Base-by-base conservation (phyloP, 2,888 invertebrate species). In the Ormyrus rosae region DNA sequence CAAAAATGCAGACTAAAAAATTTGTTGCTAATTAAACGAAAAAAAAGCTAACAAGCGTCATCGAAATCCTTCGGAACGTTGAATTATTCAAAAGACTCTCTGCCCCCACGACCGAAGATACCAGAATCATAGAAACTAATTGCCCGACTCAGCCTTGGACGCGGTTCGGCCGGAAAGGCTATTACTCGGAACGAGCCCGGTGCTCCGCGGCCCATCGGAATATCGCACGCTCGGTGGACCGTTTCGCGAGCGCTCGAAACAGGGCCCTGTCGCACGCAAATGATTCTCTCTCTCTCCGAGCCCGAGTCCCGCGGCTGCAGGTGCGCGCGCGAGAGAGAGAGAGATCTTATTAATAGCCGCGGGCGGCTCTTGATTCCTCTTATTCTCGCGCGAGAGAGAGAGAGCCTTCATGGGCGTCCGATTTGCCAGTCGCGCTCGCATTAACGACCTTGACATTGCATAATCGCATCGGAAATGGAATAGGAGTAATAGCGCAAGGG, bases 391-490 rank as follows among this genome's bases (percentile, higher is more conserved):
- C 9, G 34, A 1, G 19, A 1, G 19, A 1, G 19, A 34, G 34
- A 34, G 34, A 34, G 34, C 34, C 34, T 34, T 34, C 34, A 34
- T 4, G 34, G 34, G 34, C 34, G 34, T 34, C 34, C 34, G 34
- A 6, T 13, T 6, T 13, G 6, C n/a, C 48, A 11, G 34, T 9
- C 9, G 58, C 19, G 68, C 53, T 76, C 67, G 74, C 69, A 69
- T 80, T 68, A 64, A 71, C 80, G 75, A 67, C 80, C 80, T 80
- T 75, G 80, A 75, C 75, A 71, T 67, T 71, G 75, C 75, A 68
- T 78, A 78, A 73, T 61, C 78, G 64, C 70, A 10, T 53, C 64
- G 65, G n/a, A 58, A 71, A 48, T 34, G 46, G 55, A 72, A 45
- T 55, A 19, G 11, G 64, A 55, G 53, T 19, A 68, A 45, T n/a